These are phyloP conservation scores for Cyprinodon tularosa DNA, from an alignment of 2,113 vertebrate species.

Conservation along the genomic window DNA sequence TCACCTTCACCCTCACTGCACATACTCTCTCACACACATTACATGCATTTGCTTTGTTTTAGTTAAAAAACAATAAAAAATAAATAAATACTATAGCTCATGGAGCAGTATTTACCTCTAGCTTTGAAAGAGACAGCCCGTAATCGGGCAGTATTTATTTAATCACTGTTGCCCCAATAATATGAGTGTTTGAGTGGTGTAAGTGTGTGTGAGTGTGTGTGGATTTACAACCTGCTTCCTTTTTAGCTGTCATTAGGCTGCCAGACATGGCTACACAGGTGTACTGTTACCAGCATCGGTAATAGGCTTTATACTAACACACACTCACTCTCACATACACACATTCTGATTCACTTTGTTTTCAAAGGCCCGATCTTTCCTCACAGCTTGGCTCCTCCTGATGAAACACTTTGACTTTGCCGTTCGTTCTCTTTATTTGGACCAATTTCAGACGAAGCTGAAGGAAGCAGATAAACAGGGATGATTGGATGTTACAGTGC, in stretches of 20 bases:
- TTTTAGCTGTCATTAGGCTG: constrained; percentile 71
- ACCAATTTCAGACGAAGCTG: not conserved
- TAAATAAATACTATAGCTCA: constrained; percentile 17
- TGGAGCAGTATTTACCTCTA: constrained; percentile 29
- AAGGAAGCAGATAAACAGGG: not conserved
- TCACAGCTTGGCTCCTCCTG: constrained; percentile 50
- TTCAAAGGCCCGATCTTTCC: constrained; percentile 48
- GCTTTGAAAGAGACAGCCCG: constrained; percentile 31
- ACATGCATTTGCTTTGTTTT: constrained; percentile 23
- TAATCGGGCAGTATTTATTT: constrained; percentile 38
- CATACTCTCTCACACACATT: constrained; percentile 44
- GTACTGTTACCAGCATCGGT: constrained; percentile 69
- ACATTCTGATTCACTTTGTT: constrained; percentile 12
- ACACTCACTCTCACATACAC: constrained; percentile 19
- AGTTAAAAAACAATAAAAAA: constrained; percentile 10
- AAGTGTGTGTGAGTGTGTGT: constrained; percentile 39
- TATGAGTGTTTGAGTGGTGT: constrained; percentile 26
- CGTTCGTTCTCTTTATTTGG: constrained; percentile 25
- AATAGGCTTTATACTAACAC: constrained; percentile 42
- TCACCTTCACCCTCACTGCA: constrained; percentile 65
- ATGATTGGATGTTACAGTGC: constrained; percentile 12
- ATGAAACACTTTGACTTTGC: constrained; percentile 41
- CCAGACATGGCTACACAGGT: constrained; percentile 74
- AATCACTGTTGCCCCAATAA: constrained; percentile 14
- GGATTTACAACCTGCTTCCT: constrained; percentile 71